Base-by-base conservation (phyloP, 2,888 invertebrate species). In the Tortricodes alternella region DNA sequence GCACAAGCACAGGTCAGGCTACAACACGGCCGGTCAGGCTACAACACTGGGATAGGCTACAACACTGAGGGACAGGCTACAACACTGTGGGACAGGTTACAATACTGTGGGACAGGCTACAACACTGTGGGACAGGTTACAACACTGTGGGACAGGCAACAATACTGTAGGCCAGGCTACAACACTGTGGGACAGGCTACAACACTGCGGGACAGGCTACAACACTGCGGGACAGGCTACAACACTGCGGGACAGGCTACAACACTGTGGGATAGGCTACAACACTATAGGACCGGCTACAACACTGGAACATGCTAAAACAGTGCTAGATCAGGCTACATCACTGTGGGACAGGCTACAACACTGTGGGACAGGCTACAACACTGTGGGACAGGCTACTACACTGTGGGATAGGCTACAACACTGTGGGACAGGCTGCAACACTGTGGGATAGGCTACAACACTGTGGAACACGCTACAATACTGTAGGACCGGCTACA, bases 1-100 rank as follows among this genome's bases (percentile, higher is more conserved):
- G 4, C 65, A 67, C 7, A 15, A 56, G 0, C 70, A 70, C 67
- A 70, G 67, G 85, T 48, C 37, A 11, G 8, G 35, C 13, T 6
- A 15, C 35, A 13, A 13, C 13, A 32, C 5, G 4, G 35, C 1
- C 2, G 6, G 21, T n/a, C 6, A 7, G 11, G 23, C 21, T 2
- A 23, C 7, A 21, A 19, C 2, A n/a, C 2, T 15, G 2, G 18
- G 6, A 11, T 13, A n/a, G 2, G 2, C 35, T 9, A 18, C 34
- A 34, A 15, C 7, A 13, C 34, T 34, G 34, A 5, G 13, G 7
- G 15, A 2, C 13, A 5, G 6, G 13, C 34, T 0, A 32, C 7
- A 15, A 35, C n/a, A 18, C n/a, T 3, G 18, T 2, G 4, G 9
- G 18, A 4, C n/a, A n/a, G 5, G n/a, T 9, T 35, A 16, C 16